A percentile compares a stretch with the other conserved stretches of the same genome.
Conservation (phyloP, 92 coral and sea anemone genomes). For the Zoanthus solanderi region DNA sequence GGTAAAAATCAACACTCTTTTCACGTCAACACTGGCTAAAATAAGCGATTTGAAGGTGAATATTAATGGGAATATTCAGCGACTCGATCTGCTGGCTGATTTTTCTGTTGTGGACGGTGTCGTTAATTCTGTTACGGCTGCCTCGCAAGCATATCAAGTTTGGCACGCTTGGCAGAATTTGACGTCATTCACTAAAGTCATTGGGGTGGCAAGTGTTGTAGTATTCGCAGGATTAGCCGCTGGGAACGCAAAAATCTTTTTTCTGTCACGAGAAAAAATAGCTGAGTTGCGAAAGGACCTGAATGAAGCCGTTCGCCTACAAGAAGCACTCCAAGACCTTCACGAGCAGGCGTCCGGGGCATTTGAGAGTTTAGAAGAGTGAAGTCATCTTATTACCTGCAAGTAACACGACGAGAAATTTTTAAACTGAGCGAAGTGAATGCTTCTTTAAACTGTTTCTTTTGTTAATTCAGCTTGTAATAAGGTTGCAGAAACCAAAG, state of each 20-base stretch:
- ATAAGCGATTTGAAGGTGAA: constrained; percentile 62
- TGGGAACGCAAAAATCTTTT: constrained; percentile 44
- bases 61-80: constrained; percentile 75
- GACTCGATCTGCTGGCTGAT: constrained; percentile 70
- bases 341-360: constrained; percentile 64
- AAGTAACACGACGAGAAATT: too few relatives aligned
- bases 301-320: constrained; percentile 57
- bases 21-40: constrained; percentile 57
- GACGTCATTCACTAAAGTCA: constrained; percentile 45
- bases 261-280: constrained; percentile 51
- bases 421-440: too few relatives aligned
- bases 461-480: too few relatives aligned
- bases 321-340: constrained; percentile 62
- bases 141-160: constrained; percentile 64
- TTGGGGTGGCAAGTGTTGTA: constrained; percentile 59
- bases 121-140: constrained; percentile 65
- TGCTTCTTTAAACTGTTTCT: too few relatives aligned
- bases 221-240: constrained; percentile 46
- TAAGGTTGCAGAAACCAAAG: too few relatives aligned
- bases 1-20: constrained; percentile 64
- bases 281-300: constrained; percentile 68
- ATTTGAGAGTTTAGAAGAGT: constrained; percentile 11
- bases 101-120: constrained; percentile 66
- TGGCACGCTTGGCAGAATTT: constrained; percentile 64
- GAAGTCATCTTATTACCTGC: too few relatives aligned